Evolutionary conservation across 2,113 vertebrate genomes (phyloP), one percentile per base, ranked within the genome.

Genomic region (Anser brachyrhynchus): DNA sequence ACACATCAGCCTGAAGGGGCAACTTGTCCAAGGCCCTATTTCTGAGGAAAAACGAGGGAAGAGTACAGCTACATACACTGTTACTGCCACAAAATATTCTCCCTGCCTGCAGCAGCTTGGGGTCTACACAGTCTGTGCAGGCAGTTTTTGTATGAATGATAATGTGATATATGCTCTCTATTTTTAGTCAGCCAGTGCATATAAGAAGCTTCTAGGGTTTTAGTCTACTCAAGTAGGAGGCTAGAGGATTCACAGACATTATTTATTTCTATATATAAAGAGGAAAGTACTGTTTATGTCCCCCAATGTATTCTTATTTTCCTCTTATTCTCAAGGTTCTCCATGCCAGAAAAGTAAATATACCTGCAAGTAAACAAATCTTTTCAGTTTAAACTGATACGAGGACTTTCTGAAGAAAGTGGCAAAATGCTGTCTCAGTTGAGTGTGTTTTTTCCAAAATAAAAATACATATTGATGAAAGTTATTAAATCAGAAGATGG

Each of bases 91-190:
- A 1, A 78, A 95, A 89, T 65, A 78, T 37, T 31, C 66, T 85
- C 70, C 70, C 67, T 85, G 66, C 77, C 70, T 95, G 49, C 70
- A 84, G 39, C 81, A 93, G 77, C 89, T 5, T 31, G 6, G 84
- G 81, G 70, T 87, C 84, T 78, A 35, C n/a, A 61, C 35, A 81
- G 80, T 9, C 88, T 88, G 49, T 84, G 67, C 67, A 94, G 87
- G 71, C 76, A 92, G 74, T 21, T 95, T 96, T 96, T 95, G 57
- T 93, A 75, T 93, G 92, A 94, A 96, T 95, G 87, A 92, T 96
- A 90, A 95, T 87, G 80, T 92, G 90, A 84, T 95, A 94, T 75
- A 73, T 86, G 59, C 77, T 89, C 57, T 96, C 94, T 97, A 93
- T 96, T 96, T 97, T 96, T 94, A 96, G 92, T 94, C 79, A 85